These are phyloP conservation scores for Scelioninae gen. 1 DNA, from an alignment of 2,888 invertebrate genomes.

Conservation along the genomic window DNA sequence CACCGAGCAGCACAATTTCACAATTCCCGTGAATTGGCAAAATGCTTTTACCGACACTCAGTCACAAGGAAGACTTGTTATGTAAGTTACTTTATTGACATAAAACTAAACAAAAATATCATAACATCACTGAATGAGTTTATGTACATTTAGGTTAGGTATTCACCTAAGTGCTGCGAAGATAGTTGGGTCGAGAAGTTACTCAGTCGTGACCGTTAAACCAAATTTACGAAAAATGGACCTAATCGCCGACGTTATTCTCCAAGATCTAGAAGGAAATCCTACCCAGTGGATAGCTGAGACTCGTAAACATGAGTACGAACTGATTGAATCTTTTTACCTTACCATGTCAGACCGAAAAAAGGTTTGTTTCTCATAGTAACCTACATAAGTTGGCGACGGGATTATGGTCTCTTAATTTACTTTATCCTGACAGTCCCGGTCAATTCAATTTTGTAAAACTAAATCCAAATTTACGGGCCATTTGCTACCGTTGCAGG, in stretches of 20 bases:
- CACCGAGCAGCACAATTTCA: conserved; percentile 34
- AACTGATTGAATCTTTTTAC: conserved; percentile 80
- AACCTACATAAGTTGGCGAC: not conserved
- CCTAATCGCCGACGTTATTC: conserved; percentile 74
- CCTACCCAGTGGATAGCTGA: conserved; percentile 77
- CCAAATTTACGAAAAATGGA: conserved; percentile 78
- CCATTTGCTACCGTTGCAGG: conserved; percentile 67
- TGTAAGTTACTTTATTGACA: conserved; percentile 50
- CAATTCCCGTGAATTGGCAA: conserved; percentile 60
- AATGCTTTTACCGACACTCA: conserved; percentile 67
- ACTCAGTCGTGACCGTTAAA: conserved; percentile 75
- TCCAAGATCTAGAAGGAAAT: conserved; percentile 72
- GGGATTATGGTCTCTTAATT: conserved; percentile 23
- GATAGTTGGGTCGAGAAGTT: conserved; percentile 73
- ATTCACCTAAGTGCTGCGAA: conserved; percentile 79
- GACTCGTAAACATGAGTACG: conserved; percentile 73
- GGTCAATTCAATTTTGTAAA: conserved; percentile 32
- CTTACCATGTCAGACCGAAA: conserved; percentile 76
- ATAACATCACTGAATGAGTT: too few species aligned
- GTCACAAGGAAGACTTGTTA: conserved; percentile 55
- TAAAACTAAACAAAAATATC: too few species aligned
- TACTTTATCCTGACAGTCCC: conserved; percentile 9
- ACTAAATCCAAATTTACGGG: conserved; percentile 43
- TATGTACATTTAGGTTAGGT: conserved; percentile 72
- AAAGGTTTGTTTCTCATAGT: conserved; percentile 74